Base-by-base conservation (phyloP, 2,113 vertebrate species). In the Cebidichthys violaceus region DNA sequence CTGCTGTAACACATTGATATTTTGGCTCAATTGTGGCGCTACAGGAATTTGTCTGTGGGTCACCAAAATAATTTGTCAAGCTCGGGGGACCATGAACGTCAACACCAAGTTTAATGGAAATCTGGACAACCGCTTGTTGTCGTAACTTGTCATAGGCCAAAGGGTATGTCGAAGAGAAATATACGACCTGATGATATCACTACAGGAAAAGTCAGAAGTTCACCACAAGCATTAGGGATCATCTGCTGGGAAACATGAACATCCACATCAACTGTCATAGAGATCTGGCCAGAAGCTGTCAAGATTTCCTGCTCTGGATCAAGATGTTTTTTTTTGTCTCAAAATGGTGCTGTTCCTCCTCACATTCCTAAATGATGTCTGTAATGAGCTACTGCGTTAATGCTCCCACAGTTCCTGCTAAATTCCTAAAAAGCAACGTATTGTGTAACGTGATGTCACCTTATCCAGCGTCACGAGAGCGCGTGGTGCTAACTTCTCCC, bases 401-500 rank as follows among this genome's bases (percentile, higher is more conserved):
- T 5, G 15, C 35, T 15, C 47, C 47, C 62, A 18, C 13, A 17
- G 35, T 35, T 9, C n/a, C 43, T 1, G 24, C 27, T 67, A 57
- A 71, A 83, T 81, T 54, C 74, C 72, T 68, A 4, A 55, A 76
- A 79, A 71, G 47, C 77, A 61, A 52, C 3, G 22, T 54, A 24
- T 79, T 62, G 79, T 79, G 43, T 70, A 65, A 79, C 54, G 60
- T 45, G 57, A 31, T 66, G 54, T 72, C 76, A 76, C 54, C 37
- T 75, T 79, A 55, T 73, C 35, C 69, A 0, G 6, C 6, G 9
- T 79, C 68, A 74, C 45, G 15, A 84, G 72, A 71, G 78, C 60
- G 67, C 14, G 54, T 39, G 69, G 72, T 24, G 67, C 67, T 62
- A 52, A 79, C 66, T 78, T 71, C 76, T 86, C 70, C 60, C 64